phyloP scores from a whole-genome alignment of 2,113 vertebrate genomes.

The Mionectes macconnelli region DNA sequence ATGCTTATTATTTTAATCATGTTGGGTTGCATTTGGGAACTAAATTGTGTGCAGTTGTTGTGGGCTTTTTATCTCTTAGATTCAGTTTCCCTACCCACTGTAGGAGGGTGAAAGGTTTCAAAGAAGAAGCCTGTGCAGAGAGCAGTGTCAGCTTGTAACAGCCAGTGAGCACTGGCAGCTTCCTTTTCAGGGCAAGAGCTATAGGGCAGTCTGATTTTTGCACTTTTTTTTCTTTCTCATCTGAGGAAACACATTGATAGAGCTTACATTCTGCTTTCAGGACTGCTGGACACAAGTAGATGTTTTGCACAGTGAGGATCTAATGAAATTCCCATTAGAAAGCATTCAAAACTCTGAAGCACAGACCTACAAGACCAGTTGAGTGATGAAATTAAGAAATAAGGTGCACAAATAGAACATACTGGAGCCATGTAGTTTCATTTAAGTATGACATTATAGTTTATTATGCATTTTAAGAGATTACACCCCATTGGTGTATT shows the following conservation, averaged over 20 bases:
- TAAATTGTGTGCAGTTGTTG: background rate
- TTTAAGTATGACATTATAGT: background rate
- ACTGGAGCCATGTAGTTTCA: background rate
- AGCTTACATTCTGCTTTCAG: background rate
- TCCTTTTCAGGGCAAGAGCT: background rate
- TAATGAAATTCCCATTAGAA: background rate
- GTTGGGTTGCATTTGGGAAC: background rate
- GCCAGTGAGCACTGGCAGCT: background rate
- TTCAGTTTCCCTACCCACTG: background rate
- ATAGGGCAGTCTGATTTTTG: background rate
- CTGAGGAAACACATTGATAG: background rate
- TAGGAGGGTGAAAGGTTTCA: background rate
- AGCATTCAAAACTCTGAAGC: background rate
- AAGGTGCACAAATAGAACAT: background rate
- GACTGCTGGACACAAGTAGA: background rate
- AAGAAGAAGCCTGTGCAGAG: background rate
- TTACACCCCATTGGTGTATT: background rate
- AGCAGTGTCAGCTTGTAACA: background rate
- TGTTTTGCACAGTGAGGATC: background rate
- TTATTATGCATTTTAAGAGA: background rate
- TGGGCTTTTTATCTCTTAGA: background rate
- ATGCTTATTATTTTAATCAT: conserved; percentile 17
- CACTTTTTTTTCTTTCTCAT: background rate
- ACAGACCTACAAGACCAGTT: background rate
- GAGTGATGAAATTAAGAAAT: background rate